Percentiles rank a stretch among this genome's conserved stretches.
Evolutionary conservation across 2,113 vertebrate species (phyloP).

Genomic region (Sphyrna mokarran): DNA sequence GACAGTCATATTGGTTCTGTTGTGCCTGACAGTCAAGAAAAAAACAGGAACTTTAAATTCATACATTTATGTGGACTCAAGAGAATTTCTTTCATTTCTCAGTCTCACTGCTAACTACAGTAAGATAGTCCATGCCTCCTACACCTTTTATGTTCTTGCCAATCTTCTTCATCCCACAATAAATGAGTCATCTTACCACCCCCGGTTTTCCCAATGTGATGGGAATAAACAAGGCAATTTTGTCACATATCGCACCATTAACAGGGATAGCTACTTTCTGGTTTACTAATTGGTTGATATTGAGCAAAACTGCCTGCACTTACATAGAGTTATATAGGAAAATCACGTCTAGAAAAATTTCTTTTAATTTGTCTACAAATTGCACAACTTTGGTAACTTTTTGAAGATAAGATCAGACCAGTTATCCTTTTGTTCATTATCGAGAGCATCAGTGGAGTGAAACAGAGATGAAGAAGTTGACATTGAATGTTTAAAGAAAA

Average conservation of each 20-base stretch:
- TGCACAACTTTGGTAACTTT: neutral
- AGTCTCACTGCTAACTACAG: neutral
- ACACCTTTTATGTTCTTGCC: neutral
- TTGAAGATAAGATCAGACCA: neutral
- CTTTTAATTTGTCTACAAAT: neutral
- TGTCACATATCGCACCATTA: neutral
- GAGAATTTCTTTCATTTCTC: neutral
- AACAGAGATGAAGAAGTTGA: neutral
- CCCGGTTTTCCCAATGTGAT: constrained; percentile 14
- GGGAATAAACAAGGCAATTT: neutral
- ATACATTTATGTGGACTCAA: neutral
- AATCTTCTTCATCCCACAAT: neutral
- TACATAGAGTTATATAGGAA: neutral
- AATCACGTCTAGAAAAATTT: neutral
- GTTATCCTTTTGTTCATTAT: neutral
- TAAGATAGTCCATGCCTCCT: neutral
- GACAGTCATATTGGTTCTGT: neutral
- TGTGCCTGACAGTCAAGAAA: neutral
- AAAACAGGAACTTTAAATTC: neutral
- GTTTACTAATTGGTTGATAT: neutral
- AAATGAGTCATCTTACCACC: neutral
- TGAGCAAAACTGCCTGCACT: no score
- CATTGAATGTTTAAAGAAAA: neutral
- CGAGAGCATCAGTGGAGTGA: neutral
- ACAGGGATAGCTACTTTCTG: neutral